Percentiles rank a stretch among this genome's conserved stretches.
Conservation (phyloP, 2,888 invertebrate genomes). For the Drosophila conformis region DNA sequence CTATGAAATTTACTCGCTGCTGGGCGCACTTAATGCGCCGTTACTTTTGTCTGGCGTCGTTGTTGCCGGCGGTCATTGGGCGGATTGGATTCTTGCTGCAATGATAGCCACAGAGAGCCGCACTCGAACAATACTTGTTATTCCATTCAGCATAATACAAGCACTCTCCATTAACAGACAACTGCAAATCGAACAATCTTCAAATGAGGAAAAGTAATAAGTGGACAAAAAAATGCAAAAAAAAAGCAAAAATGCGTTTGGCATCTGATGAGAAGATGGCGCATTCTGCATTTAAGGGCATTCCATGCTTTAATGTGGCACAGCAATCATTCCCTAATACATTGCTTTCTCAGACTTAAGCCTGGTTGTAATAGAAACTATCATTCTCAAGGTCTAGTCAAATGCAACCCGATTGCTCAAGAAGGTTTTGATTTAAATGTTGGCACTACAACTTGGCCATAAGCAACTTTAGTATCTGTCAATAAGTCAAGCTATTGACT, state of each 20-base stretch:
- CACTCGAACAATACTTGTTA: conserved; percentile 48
- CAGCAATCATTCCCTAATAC: background rate
- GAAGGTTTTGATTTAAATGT: background rate
- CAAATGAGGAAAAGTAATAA: conserved; percentile 1
- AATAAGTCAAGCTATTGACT: background rate
- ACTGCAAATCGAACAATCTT: conserved; percentile 19
- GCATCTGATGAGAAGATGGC: background rate
- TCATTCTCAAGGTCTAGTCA: background rate
- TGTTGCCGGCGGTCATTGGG: conserved; percentile 21
- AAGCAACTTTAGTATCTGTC: background rate
- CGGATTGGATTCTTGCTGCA: conserved; percentile 36
- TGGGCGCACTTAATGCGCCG: conserved; percentile 67
- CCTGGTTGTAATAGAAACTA: background rate
- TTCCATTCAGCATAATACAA: conserved; percentile 29
- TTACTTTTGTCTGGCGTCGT: conserved; percentile 60
- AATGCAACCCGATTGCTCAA: too few species aligned
- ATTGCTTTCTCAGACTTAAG: too few species aligned
- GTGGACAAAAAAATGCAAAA: background rate
- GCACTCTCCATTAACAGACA: conserved; percentile 45
- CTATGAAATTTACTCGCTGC: conserved; percentile 44
- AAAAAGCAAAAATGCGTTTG: conserved; percentile 8
- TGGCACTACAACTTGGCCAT: background rate
- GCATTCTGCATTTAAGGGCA: background rate
- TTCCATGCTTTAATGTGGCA: background rate
- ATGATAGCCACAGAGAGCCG: conserved; percentile 30